Conservation (phyloP, 2,888 invertebrate species). For the Baccha elongata region DNA sequence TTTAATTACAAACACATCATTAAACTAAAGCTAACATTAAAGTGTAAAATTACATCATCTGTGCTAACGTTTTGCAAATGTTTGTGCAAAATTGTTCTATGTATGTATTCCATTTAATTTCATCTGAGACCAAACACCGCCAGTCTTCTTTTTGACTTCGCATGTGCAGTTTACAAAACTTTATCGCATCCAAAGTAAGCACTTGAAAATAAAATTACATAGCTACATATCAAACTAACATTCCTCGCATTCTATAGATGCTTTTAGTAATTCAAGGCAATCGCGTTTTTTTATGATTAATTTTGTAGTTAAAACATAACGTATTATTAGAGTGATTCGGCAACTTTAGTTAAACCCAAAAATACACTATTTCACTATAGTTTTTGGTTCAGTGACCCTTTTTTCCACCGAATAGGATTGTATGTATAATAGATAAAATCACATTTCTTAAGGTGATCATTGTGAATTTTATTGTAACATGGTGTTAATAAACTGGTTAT, state of each 20-base stretch:
- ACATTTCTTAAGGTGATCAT: constrained; percentile 7
- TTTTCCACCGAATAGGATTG: background rate
- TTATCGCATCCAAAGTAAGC: constrained; percentile 61
- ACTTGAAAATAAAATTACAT: constrained; percentile 10
- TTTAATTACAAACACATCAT: constrained; percentile 1
- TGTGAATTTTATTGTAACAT: constrained; percentile 9
- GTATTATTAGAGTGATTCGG: constrained; percentile 10
- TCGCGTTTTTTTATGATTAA: constrained; percentile 28
- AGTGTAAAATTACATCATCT: constrained; percentile 54
- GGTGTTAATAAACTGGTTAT: constrained; percentile 40
- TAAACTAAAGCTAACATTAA: constrained; percentile 14
- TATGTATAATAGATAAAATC: constrained; percentile 44
- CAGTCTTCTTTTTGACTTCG: constrained; percentile 54
- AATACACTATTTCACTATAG: constrained; percentile 23
- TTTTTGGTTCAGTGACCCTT: constrained; percentile 53
- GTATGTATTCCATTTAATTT: constrained; percentile 9
- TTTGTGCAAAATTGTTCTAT: constrained; percentile 16
- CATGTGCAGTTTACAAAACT: constrained; percentile 66
- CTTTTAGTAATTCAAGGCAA: constrained; percentile 25
- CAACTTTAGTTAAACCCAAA: constrained; percentile 13
- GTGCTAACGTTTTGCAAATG: constrained; percentile 37
- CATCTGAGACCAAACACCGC: constrained; percentile 16
- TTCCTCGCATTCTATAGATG: constrained; percentile 37
- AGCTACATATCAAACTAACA: constrained; percentile 21
- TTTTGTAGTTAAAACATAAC: background rate